phyloP scores from a whole-genome alignment of 2,797 vertebrate species.

The Acestrorhynchus altus region DNA sequence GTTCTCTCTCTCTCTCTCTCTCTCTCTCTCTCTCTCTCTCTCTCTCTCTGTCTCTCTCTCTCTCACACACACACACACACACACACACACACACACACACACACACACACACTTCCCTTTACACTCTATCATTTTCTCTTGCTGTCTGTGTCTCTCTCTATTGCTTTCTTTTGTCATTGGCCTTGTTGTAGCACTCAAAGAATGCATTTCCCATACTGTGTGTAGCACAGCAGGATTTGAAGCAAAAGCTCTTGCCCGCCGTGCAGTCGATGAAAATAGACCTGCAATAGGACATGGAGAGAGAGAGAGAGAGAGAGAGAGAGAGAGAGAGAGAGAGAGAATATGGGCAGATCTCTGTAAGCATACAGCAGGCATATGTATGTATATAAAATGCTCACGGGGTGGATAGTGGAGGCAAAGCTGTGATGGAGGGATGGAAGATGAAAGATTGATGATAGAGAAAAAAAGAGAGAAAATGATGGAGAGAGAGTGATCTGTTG shows the following conservation, averaged over 20 bases:
- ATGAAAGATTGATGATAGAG: constrained; percentile 3
- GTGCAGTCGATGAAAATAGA: constrained; percentile 33
- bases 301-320: neutral
- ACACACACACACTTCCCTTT: no score
- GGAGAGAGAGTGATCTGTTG: constrained; percentile 13
- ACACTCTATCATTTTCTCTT: neutral
- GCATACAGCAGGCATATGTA: constrained; percentile 26
- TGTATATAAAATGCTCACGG: constrained; percentile 40
- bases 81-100: no score
- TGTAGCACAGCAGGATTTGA: constrained; percentile 41
- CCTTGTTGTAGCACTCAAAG: constrained; percentile 32
- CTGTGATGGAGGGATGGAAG: constrained; percentile 43
- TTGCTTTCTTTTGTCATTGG: constrained; percentile 21
- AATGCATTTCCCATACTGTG: constrained; percentile 35
- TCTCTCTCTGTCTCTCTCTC: neutral
- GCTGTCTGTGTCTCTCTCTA: constrained; percentile 2
- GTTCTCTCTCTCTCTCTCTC: neutral
- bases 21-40: neutral
- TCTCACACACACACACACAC: constrained; percentile 12
- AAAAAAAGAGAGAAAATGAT: constrained; percentile 30
- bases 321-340: neutral
- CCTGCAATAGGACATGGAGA: constrained; percentile 15
- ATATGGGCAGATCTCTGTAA: constrained; percentile 18
- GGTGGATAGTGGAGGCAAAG: constrained; percentile 40
- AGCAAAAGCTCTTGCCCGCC: constrained; percentile 7